Percentiles rank a stretch among this genome's conserved stretches.
Conservation (phyloP, 2,113 vertebrate genomes). For the Vombatus ursinus region DNA sequence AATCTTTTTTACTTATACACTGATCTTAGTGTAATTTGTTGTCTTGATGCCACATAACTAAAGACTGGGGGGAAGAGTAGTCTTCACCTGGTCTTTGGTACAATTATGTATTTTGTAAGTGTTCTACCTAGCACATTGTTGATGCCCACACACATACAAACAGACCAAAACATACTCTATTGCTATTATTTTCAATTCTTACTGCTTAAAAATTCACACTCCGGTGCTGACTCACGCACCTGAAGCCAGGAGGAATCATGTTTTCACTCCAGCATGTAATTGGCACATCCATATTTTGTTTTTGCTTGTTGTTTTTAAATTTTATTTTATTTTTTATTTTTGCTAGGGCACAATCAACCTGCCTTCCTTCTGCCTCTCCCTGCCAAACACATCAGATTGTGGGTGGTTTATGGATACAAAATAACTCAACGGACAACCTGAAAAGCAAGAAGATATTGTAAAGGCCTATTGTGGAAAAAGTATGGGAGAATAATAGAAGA, state of each 20-base stretch:
- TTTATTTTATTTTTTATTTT: slow-evolving; percentile 27
- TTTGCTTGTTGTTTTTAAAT: slow-evolving; percentile 58
- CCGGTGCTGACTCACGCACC: slow-evolving; percentile 19
- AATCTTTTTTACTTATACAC: not conserved
- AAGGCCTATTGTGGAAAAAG: slow-evolving; percentile 30
- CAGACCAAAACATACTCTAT: not conserved
- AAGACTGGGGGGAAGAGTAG: not conserved
- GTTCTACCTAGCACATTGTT: not conserved
- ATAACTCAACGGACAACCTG: slow-evolving; percentile 61
- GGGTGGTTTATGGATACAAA: slow-evolving; percentile 41
- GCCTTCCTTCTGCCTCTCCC: slow-evolving; percentile 47
- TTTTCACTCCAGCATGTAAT: slow-evolving; percentile 52
- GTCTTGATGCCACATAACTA: not conserved
- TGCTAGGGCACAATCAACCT: slow-evolving; percentile 36
- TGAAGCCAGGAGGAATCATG: slow-evolving; percentile 2
- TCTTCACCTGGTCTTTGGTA: not conserved
- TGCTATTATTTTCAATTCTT: not conserved
- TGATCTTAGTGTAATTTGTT: not conserved
- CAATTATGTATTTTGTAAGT: not conserved
- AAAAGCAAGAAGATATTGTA: slow-evolving; percentile 55
- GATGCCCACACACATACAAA: not conserved
- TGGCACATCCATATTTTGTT: slow-evolving; percentile 56
- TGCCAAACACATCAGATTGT: slow-evolving; percentile 63
- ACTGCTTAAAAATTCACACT: not conserved
- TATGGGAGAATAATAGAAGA: slow-evolving; percentile 47